A percentile compares a stretch with the other conserved stretches of the same genome.
phyloP scores from a whole-genome alignment of 2,888 invertebrate species.

The Ligdia adustata region DNA sequence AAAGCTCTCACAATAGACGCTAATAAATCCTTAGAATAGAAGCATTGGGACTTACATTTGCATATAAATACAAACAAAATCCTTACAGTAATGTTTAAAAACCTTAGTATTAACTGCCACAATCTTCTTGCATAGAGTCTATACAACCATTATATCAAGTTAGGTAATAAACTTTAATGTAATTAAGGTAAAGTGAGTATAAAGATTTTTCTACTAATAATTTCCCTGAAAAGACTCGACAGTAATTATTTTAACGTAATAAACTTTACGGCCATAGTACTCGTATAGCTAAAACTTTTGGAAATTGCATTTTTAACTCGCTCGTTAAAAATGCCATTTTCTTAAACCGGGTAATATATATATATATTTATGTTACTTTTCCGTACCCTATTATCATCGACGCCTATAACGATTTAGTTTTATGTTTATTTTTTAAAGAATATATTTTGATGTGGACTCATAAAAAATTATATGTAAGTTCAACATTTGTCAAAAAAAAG shows the following conservation, averaged over 20 bases:
- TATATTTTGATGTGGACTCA: no score
- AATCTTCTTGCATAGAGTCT: no score
- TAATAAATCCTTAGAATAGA: constrained; percentile 13
- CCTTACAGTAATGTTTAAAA: no score
- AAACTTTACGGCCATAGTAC: constrained; percentile 7
- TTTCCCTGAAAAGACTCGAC: constrained; percentile 1
- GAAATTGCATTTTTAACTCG: background rate
- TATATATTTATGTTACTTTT: no score
- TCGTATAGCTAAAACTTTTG: constrained; percentile 4
- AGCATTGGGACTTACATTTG: constrained; percentile 8
- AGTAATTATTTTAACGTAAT: constrained; percentile 11
- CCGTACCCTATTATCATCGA: background rate
- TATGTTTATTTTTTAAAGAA: no score
- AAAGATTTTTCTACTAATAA: constrained; percentile 4
- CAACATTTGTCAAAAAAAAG: no score
- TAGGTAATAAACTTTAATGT: no score
- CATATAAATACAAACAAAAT: constrained; percentile 8
- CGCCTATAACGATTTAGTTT: no score
- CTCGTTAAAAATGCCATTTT: constrained; percentile 5
- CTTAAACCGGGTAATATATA: background rate
- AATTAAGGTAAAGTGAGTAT: no score
- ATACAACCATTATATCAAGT: no score
- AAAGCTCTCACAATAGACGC: constrained; percentile 17
- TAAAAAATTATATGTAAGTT: no score
- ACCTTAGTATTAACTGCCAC: no score